Evolutionary conservation across 1,140 invertebrate species (phyloP), one percentile per base, ranked within the genome.

Genomic region (Coenobita brevimanus): DNA sequence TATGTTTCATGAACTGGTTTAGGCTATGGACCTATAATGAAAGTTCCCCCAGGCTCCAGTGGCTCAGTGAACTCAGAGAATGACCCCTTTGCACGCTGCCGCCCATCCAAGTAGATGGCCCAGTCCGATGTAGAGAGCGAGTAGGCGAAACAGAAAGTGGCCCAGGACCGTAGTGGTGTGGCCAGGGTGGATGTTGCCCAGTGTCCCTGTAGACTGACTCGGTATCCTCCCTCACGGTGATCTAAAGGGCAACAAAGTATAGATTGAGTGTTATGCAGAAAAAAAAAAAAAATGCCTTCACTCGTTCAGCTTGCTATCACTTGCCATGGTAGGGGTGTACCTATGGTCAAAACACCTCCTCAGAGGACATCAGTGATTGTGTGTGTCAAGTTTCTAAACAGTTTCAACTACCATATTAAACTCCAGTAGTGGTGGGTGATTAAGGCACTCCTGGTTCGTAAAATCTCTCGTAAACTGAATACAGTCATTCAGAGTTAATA

Each of bases 111-210:
- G 79, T 78, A 90, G 36, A 90, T 87, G 69, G 43, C n/a, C 89
- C 84, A 88, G 30, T 33, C 15, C 24, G 69, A 46, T 36, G 50
- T 69, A 3, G 38, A 13, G 30, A 57, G 27, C 17, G 64, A 13
- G 84, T 79, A 90, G 46, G 80, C 24, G 50, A 90, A 82, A 80
- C 89, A 90, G 73, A 78, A 90, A 57, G 87, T 84, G 15, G 79
- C 27, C 89, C 89, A 90, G 15, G 67, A 64, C 6, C 71, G 46
- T 3, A 90, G 89, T 1, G 89, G 89, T 27, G 89, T 88, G n/a
- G 6, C 21, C 0, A 90, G 41, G 4, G 57, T 24, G n/a, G 79
- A 57, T 4, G 4, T 78, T 6, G 89, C 89, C 89, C 89, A 90
- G 13, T 73, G 36, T 21, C 79, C 67, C n/a, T 64, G 84, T 17